Conservation (phyloP, 2,888 invertebrate species). For the Aproaerema taeniolella region DNA sequence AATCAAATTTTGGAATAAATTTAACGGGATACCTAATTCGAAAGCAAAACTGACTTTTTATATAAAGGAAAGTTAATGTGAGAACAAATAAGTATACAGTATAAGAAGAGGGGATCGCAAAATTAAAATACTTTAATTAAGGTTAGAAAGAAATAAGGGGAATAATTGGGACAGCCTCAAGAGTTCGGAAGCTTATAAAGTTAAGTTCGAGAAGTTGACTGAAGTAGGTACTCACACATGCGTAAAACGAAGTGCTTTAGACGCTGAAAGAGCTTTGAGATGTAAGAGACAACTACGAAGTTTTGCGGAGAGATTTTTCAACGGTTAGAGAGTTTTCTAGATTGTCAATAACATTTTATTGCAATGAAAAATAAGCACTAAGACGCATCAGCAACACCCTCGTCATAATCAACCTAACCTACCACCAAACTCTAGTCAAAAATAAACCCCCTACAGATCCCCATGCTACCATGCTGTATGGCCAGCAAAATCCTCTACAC, state of each 20-base stretch:
- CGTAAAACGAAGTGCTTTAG: constrained; percentile 43
- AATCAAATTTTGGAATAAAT: constrained; percentile 68
- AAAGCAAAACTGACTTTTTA: constrained; percentile 51
- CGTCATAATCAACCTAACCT: no score
- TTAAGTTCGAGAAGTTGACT: constrained; percentile 32
- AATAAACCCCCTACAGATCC: no score
- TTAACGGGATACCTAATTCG: constrained; percentile 54
- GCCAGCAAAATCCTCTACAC: no score
- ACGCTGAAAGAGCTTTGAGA: constrained; percentile 41
- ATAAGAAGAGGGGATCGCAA: constrained; percentile 32
- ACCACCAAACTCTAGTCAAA: no score
- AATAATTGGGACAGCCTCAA: constrained; percentile 38
- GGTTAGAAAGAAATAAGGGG: constrained; percentile 35
- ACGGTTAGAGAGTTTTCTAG: no score
- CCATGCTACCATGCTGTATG: no score
- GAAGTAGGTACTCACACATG: constrained; percentile 37
- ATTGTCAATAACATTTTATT: no score
- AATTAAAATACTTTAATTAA: constrained; percentile 59
- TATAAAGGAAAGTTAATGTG: constrained; percentile 40
- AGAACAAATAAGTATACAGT: constrained; percentile 46
- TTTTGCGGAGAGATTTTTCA: constrained; percentile 37
- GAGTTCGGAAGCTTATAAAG: constrained; percentile 41
- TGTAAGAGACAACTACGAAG: constrained; percentile 32
- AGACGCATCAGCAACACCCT: no score
- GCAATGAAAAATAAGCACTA: no score